Percentiles rank a stretch among this genome's conserved stretches.
These are phyloP conservation scores for Eumacrocentrus americanus DNA, from an alignment of 2,888 invertebrate species.

Conservation along the genomic window DNA sequence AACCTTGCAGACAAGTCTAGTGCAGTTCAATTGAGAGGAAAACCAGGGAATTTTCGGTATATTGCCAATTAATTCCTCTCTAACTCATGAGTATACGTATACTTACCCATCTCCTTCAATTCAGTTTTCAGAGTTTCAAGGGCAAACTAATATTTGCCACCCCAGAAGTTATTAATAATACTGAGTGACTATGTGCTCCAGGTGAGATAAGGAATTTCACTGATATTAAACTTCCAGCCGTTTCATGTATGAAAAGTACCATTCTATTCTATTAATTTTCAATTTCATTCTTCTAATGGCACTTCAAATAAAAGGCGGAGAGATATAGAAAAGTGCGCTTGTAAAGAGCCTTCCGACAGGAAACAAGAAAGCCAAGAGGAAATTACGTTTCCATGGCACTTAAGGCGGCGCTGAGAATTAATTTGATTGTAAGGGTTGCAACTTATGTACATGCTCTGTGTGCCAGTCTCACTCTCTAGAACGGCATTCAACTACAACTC, in stretches of 20 bases:
- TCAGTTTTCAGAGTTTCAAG: background rate
- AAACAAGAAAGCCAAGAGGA: constrained; percentile 20
- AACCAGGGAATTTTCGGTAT: too few relatives aligned
- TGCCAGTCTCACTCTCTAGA: background rate
- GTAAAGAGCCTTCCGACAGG: background rate
- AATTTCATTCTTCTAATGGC: constrained; percentile 15
- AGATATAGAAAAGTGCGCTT: background rate
- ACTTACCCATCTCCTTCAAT: too few relatives aligned
- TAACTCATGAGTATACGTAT: too few relatives aligned
- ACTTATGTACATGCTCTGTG: constrained; percentile 1
- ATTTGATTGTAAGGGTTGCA: constrained; percentile 33
- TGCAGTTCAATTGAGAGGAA: too few relatives aligned
- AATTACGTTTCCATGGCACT: constrained; percentile 34
- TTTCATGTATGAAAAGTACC: too few relatives aligned
- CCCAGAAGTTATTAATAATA: background rate
- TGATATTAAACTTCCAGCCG: too few relatives aligned
- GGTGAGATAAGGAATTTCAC: background rate
- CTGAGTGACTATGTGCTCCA: background rate
- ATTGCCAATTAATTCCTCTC: too few relatives aligned
- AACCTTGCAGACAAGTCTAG: too few relatives aligned
- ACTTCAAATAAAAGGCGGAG: constrained; percentile 9
- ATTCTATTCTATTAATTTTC: background rate
- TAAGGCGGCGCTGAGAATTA: constrained; percentile 31
- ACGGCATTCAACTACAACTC: background rate
- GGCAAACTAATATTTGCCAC: background rate